Base-by-base conservation (phyloP, 2,888 invertebrate genomes). In the Nineta flava region DNA sequence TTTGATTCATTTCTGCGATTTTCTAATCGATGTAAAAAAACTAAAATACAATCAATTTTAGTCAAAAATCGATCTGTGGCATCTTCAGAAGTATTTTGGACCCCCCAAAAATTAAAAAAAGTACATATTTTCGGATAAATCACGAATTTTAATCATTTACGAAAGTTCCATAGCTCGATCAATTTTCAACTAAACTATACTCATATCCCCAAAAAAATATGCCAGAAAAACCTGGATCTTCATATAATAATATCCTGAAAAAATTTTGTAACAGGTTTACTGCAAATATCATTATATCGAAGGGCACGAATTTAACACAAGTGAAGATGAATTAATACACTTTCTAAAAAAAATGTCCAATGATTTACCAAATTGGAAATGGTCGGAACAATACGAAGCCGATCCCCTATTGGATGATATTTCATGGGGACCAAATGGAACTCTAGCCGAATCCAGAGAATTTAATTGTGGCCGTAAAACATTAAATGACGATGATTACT, bases 271-370 rank as follows among this genome's bases (percentile, higher is more conserved):
- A 62, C 85, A 85, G 86, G 83, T 87, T 0, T 91, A 90, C 63
- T 91, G 91, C 63, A 85, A 85, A 60, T 90, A 86, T 61, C 87
- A 87, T 62, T 87, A 88, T 60, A 68, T 84, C 48, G 83, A 85
- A 62, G 83, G 81, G 0, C 84, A 85, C 58, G 81, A 82, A 59
- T 84, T 82, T 52, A 68, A 72, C 9, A 76, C 74, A n/a, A 75
- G 83, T 0, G 88, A 91, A 65, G 73, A 75, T 1, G 87, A 88
- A 61, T 65, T 88, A 3, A 68, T 77, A 47, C 81, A 85, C 57
- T 92, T 92, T 61, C 67, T 92, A 50, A 73, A 73, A 1, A 77
- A 78, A 60, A 77, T 88, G 63, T 68, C 72, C 43, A 26, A 26
- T 7, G 66, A 69, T 50, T 60, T 64, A 15, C 65, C 66, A 2